Percentiles rank a stretch among this genome's conserved stretches.
Conservation (phyloP, 2,888 invertebrate species). For the Epinotia brunnichana region DNA sequence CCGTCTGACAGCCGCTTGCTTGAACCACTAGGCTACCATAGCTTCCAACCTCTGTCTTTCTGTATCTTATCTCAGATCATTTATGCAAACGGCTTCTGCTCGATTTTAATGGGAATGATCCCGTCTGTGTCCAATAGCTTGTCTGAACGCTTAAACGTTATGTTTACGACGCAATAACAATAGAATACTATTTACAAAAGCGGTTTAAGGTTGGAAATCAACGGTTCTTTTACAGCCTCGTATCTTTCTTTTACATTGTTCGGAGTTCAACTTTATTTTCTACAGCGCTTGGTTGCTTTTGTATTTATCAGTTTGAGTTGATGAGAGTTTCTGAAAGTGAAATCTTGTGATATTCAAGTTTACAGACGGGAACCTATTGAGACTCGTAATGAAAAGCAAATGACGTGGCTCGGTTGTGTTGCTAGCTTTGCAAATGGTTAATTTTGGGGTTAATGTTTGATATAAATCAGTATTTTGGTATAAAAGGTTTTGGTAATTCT, state of each 20-base stretch:
- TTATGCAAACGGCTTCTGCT: neutral
- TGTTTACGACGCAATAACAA: constrained; percentile 37
- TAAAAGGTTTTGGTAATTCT: constrained; percentile 10
- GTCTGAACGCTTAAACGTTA: constrained; percentile 26
- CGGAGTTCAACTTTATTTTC: neutral
- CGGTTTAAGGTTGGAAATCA: constrained; percentile 17
- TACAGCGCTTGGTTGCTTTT: neutral
- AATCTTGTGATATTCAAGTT: constrained; percentile 7
- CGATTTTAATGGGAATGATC: constrained; percentile 22
- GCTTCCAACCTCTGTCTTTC: neutral
- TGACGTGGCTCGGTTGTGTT: constrained; percentile 5
- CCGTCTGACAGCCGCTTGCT: too few relatives aligned
- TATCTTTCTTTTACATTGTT: neutral
- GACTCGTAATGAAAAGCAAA: constrained; percentile 31
- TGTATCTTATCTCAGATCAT: neutral
- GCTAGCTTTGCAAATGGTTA: constrained; percentile 12
- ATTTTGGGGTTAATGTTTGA: constrained; percentile 10
- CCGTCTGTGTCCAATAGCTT: neutral
- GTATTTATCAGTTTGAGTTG: neutral
- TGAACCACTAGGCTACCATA: too few relatives aligned
- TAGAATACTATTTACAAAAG: constrained; percentile 35
- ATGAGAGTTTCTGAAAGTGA: constrained; percentile 12
- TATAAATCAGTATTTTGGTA: constrained; percentile 20
- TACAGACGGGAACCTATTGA: constrained; percentile 23
- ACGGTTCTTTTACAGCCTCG: constrained; percentile 3